Conservation (phyloP, 2,888 invertebrate species). For the Himalopsyche tibetana region DNA sequence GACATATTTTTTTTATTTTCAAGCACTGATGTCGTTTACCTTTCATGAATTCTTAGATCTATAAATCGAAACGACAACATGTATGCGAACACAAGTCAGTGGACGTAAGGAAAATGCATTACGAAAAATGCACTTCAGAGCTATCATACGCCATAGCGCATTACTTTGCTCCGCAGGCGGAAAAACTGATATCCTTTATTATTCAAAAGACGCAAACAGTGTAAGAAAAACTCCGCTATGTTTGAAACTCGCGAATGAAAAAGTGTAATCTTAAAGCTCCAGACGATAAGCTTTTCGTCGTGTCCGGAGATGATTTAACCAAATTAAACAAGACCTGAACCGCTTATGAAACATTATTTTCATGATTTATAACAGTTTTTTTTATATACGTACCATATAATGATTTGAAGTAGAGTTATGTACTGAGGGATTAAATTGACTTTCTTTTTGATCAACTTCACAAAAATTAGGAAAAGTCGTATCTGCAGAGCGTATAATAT, state of each 20-base stretch:
- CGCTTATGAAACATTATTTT: too few species aligned
- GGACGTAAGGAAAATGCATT: conserved; percentile 14
- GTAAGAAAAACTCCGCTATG: background rate
- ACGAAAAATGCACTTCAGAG: background rate
- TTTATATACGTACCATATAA: too few species aligned
- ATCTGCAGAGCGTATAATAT: too few species aligned
- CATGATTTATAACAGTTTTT: too few species aligned
- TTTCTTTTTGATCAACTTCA: too few species aligned
- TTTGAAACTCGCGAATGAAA: background rate
- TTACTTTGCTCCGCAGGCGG: background rate
- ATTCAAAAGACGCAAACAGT: background rate
- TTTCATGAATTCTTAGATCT: background rate
- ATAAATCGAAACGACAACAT: background rate
- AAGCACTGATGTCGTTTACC: background rate
- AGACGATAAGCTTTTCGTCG: background rate
- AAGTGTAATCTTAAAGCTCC: background rate
- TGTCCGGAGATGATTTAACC: background rate
- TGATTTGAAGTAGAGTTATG: too few species aligned
- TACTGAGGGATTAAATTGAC: too few species aligned
- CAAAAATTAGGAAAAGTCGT: too few species aligned
- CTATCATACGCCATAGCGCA: background rate
- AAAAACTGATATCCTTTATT: conserved; percentile 16
- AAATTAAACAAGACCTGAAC: background rate
- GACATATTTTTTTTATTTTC: too few species aligned
- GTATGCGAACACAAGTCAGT: background rate